Evolutionary conservation across 1,140 invertebrate species (phyloP).

Genomic region (Temnothorax longispinosus): DNA sequence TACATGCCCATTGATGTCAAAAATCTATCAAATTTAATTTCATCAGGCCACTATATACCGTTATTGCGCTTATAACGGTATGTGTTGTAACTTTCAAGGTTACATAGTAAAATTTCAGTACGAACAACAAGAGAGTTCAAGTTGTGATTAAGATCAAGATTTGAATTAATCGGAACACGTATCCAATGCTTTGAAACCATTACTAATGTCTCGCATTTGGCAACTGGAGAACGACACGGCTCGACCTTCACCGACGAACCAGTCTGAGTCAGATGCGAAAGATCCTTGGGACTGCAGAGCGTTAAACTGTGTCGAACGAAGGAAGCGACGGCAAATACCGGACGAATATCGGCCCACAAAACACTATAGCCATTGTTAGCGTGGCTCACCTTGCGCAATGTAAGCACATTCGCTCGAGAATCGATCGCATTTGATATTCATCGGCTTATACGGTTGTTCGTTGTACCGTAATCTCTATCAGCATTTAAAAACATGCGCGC

Average conservation of each 20-base stretch:
- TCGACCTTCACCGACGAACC: constrained; percentile 34
- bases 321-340: constrained; percentile 14
- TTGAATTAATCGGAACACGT: not conserved
- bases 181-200: not conserved
- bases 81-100: constrained; percentile 49
- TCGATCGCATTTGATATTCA: constrained; percentile 38
- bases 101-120: constrained; percentile 13
- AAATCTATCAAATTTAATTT: constrained; percentile 19
- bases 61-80: constrained; percentile 36
- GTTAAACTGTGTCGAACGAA: constrained; percentile 9
- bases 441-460: not conserved
- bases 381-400: constrained; percentile 8
- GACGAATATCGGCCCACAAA: constrained; percentile 11
- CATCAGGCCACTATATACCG: not conserved
- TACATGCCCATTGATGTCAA: not conserved
- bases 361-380: constrained; percentile 12
- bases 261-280: not conserved
- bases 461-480: constrained; percentile 12
- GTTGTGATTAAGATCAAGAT: not conserved
- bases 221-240: not conserved
- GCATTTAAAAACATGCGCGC: not conserved
- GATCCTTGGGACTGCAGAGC: not conserved
- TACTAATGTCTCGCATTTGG: not conserved
- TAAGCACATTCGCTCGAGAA: not conserved
- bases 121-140: not conserved